phyloP scores from a whole-genome alignment of 2,888 invertebrate species.

The Diadegma fenestrale region DNA sequence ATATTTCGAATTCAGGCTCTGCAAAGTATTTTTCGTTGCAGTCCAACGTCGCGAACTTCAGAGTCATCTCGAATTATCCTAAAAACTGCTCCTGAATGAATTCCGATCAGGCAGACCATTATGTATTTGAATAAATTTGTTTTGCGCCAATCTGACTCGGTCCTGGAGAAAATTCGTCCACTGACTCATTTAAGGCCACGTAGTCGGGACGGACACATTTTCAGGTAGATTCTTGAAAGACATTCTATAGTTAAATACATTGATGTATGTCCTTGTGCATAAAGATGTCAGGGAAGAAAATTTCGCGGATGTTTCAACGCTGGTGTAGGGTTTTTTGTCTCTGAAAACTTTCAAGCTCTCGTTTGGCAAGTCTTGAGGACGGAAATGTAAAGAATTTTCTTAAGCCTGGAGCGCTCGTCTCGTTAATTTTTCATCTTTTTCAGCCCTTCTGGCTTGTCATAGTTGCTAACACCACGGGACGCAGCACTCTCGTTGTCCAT shows the following conservation, averaged over 20 bases:
- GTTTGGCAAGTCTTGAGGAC: not conserved
- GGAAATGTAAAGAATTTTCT: conserved; percentile 53
- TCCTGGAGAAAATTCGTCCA: no score
- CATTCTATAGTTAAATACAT: conserved; percentile 3
- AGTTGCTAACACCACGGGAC: conserved; percentile 25
- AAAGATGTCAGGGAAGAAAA: conserved; percentile 37
- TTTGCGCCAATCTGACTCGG: no score
- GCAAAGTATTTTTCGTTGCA: no score
- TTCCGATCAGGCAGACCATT: no score
- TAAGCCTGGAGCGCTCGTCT: conserved; percentile 44
- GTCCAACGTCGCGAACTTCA: no score
- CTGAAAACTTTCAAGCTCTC: conserved; percentile 16
- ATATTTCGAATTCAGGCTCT: no score
- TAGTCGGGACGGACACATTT: no score
- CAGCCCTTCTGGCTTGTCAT: conserved; percentile 28
- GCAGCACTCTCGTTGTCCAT: not conserved
- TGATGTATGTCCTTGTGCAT: not conserved
- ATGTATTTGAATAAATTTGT: no score
- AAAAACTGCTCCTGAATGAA: no score
- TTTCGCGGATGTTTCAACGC: conserved; percentile 52
- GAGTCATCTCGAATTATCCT: no score
- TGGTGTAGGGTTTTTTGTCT: conserved; percentile 40
- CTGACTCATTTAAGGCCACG: no score
- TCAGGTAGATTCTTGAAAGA: not conserved
- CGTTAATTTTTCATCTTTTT: conserved; percentile 62